Percentiles rank a stretch among this genome's conserved stretches.
Evolutionary conservation across 2,888 invertebrate genomes (phyloP).

Genomic region (Dastarcus helophoroides): DNA sequence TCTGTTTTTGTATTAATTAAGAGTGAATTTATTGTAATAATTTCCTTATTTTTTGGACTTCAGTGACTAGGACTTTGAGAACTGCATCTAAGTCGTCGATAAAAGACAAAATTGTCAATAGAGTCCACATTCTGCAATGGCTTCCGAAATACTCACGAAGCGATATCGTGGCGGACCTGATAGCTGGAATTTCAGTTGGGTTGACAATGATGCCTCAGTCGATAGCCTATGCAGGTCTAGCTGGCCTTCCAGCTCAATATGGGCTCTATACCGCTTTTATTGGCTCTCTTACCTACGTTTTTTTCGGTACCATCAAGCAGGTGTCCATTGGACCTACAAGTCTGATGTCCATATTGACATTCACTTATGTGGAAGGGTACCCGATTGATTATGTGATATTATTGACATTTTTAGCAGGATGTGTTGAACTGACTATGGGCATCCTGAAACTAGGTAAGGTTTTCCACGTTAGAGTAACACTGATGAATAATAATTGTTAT

Average conservation of each 20-base stretch:
- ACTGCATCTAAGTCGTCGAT: too few species aligned
- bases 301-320: constrained; percentile 79
- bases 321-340: constrained; percentile 90
- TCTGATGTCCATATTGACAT: constrained; percentile 77
- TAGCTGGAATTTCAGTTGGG: constrained; percentile 83
- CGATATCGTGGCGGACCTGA: constrained; percentile 63
- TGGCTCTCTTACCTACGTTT: constrained; percentile 74
- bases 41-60: too few species aligned
- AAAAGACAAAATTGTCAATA: constrained; percentile 6
- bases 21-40: too few species aligned
- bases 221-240: constrained; percentile 81
- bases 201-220: constrained; percentile 89
- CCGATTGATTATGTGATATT: constrained; percentile 63
- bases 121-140: constrained; percentile 44
- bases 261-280: constrained; percentile 88
- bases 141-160: constrained; percentile 55
- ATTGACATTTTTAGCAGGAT: constrained; percentile 65
- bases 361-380: constrained; percentile 57
- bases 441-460: constrained; percentile 62
- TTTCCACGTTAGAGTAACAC: not conserved
- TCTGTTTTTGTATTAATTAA: too few species aligned
- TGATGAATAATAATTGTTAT: constrained; percentile 10
- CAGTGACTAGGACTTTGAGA: too few species aligned
- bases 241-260: constrained; percentile 76
- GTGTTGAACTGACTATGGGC: constrained; percentile 70